phyloP scores from a whole-genome alignment of 2,888 invertebrate species.

The Campaea margaritaria region DNA sequence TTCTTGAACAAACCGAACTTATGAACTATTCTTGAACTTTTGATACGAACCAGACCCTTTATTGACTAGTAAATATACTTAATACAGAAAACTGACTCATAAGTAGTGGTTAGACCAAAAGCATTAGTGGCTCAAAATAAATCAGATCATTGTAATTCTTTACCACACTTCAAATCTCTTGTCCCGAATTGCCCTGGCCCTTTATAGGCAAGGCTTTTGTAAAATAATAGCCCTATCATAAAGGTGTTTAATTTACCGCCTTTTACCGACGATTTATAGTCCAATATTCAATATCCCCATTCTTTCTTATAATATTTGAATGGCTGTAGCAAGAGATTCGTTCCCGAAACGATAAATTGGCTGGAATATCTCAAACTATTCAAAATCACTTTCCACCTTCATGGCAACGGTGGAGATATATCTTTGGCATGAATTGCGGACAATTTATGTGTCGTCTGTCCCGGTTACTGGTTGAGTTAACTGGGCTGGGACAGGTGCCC shows the following conservation, averaged over 20 bases:
- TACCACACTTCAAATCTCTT: too few species aligned
- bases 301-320: conserved; percentile 45
- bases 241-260: conserved; percentile 34
- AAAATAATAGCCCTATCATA: conserved; percentile 14
- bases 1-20: too few species aligned
- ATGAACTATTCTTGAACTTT: too few species aligned
- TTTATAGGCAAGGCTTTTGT: conserved; percentile 4
- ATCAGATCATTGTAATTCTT: too few species aligned
- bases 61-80: too few species aligned
- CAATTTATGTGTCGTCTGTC: conserved; percentile 50
- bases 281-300: conserved; percentile 40
- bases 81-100: too few species aligned
- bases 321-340: conserved; percentile 46
- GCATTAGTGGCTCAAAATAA: too few species aligned
- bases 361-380: conserved; percentile 68
- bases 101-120: too few species aligned
- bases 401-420: conserved; percentile 56
- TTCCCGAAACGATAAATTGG: conserved; percentile 61
- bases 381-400: conserved; percentile 63
- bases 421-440: conserved; percentile 49
- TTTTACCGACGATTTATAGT: conserved; percentile 40
- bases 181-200: too few species aligned
- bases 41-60: too few species aligned
- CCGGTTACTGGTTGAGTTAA: conserved; percentile 30
- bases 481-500: neutral